Evolutionary conservation across 2,888 invertebrate species (phyloP), one percentile per base, ranked within the genome.

Genomic region (Tyria jacobaeae): DNA sequence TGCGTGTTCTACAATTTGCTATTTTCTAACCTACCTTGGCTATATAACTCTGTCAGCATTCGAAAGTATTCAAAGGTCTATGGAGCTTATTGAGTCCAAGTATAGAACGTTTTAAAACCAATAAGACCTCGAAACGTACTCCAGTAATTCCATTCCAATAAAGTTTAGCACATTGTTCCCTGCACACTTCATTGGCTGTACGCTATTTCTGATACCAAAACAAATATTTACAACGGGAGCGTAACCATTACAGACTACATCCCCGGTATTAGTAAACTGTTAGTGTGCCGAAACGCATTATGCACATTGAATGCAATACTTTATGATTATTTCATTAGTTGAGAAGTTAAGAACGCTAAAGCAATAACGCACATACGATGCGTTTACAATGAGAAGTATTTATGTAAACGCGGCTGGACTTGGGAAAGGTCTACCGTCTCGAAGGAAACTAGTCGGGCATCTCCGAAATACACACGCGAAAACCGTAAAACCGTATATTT

Each of bases 181-280:
- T 31, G 53, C 35, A 39, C 34, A 60, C 17, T 44, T 62, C 44
- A 59, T 49, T 35, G 55, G 49, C 54, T 17, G 34, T 17, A 21
- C 17, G 12, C 37, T 54, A 54, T 52, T 57, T 49, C 37, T 41
- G 62, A 14, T 17, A 48, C 52, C 59, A 53, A 64, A 51, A 48
- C 55, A 52, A 52, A 53, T 37, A 44, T 47, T 25, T 37, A 52
- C 35, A 15, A 47, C 51, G 7, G 35, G 49, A 37, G 48, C 10
- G 25, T 31, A 37, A 49, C 55, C 27, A 48, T 47, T 57, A 34
- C n/a, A n/a, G n/a, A n/a, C n/a, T n/a, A n/a, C n/a, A n/a, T n/a
- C n/a, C n/a, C n/a, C n/a, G n/a, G 41, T 31, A 17, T 27, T 37
- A 34, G 27, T 49, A 53, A 51, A 48, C 48, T 61, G 52, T 47